phyloP scores from a whole-genome alignment of 2,113 vertebrate species.

The Anguilla japonica region DNA sequence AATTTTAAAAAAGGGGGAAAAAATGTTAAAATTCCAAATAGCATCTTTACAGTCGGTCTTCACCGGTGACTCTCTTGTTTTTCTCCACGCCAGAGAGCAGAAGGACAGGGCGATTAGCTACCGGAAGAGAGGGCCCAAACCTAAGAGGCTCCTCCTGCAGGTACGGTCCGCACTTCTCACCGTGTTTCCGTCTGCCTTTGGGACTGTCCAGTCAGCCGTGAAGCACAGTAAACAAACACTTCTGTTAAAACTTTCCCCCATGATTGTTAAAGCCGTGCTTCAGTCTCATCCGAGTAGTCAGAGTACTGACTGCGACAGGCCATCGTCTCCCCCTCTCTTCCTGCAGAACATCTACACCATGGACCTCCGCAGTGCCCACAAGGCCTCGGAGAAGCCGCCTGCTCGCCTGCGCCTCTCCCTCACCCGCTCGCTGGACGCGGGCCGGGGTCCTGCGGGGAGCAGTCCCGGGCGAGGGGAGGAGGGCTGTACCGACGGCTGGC shows the following conservation, averaged over 20 bases:
- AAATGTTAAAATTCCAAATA: no score
- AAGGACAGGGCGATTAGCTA: slow-evolving; percentile 89
- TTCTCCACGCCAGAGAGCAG: slow-evolving; percentile 79
- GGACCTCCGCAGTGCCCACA: slow-evolving; percentile 92
- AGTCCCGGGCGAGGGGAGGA: slow-evolving; percentile 34
- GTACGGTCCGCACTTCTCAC: slow-evolving; percentile 61
- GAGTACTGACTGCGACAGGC: no score
- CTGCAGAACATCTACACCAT: slow-evolving; percentile 87
- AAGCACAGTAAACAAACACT: no score
- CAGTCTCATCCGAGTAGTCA: no score
- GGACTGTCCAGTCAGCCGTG: neutral
- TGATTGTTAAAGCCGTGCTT: no score
- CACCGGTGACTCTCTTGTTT: neutral
- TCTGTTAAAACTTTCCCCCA: no score
- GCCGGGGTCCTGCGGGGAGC: slow-evolving; percentile 48
- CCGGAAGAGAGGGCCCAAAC: slow-evolving; percentile 93
- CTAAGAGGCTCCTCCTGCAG: slow-evolving; percentile 89
- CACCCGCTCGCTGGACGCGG: slow-evolving; percentile 69
- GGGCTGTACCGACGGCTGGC: slow-evolving; percentile 61
- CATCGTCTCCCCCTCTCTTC: neutral
- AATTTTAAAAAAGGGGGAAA: no score
- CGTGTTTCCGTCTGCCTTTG: neutral
- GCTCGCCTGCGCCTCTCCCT: slow-evolving; percentile 73
- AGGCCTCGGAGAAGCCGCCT: slow-evolving; percentile 71
- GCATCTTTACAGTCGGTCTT: neutral